Evolutionary conservation across 2,113 vertebrate species (phyloP).

Genomic region (Sinocyclocheilus maitianheensis): DNA sequence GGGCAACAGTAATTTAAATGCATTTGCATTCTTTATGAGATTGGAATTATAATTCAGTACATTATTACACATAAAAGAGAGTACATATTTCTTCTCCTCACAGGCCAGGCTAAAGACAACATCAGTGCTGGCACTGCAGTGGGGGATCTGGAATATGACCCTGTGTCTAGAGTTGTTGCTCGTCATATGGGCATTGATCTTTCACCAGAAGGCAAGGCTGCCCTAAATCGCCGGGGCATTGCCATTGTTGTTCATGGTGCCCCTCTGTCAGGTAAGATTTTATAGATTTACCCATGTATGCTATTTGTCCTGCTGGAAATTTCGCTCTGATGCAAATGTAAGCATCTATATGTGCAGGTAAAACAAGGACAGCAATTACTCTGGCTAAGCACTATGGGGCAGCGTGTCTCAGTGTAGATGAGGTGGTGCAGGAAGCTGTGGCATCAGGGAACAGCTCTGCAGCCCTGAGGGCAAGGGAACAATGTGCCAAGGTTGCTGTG

Average conservation of each 20-base stretch:
- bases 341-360: constrained; percentile 70
- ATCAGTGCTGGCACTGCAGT: constrained; percentile 44
- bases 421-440: constrained; percentile 78
- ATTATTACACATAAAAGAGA: background rate
- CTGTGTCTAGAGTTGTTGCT: constrained; percentile 74
- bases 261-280: constrained; percentile 78
- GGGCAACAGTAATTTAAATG: background rate
- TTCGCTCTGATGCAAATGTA: background rate
- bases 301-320: background rate
- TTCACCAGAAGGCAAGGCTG: constrained; percentile 66
- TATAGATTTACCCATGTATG: background rate
- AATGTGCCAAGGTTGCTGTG: constrained; percentile 71
- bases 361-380: constrained; percentile 65
- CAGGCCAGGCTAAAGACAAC: constrained; percentile 45
- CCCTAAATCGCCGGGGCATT: constrained; percentile 75
- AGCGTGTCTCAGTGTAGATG: constrained; percentile 77
- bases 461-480: constrained; percentile 73
- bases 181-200: constrained; percentile 74
- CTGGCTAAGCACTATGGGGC: constrained; percentile 76
- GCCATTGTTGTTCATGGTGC: constrained; percentile 83
- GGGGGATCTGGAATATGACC: constrained; percentile 72
- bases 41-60: background rate
- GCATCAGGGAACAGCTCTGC: constrained; percentile 62
- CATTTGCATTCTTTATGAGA: background rate
- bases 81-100: background rate